Base-by-base conservation (phyloP, 2,797 vertebrate species). In the Chromis chromis region DNA sequence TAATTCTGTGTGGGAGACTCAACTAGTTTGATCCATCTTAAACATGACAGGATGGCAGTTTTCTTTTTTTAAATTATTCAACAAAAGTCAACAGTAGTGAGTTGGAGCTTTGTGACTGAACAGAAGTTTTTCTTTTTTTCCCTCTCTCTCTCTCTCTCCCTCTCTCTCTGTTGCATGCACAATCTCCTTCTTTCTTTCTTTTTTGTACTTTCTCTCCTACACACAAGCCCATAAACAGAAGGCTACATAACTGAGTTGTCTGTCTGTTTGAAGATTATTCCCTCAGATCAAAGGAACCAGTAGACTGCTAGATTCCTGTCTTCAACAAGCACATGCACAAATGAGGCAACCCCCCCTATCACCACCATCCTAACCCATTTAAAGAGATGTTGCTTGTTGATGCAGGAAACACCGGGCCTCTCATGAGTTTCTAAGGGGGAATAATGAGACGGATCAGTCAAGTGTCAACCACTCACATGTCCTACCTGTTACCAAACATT, bases 231-330 rank as follows among this genome's bases (percentile, higher is more conserved):
- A 79, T 67, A 89, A 84, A 85, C 85, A 91, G 86, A 73, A 82
- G 79, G 83, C 76, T 82, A 84, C 86, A 88, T 87, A 81, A 87
- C 87, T 24, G 78, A 87, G 78, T 85, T 88, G 85, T 87, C 85
- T 87, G 84, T 84, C 83, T 85, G 87, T 91, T 92, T 91, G 87
- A 92, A 88, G 88, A 88, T 90, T 88, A 90, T 90, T 90, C 87
- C 83, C 79, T 70, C 64, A 86, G 92, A 94, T 94, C 91, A 94
- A 92, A 93, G 86, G 69, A 84, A 81, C 52, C 79, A 73, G 86
- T 59, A 76, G 78, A 86, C 82, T 83, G 88, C 66, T 67, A 78
- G 88, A 90, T 89, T 92, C 83, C 83, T 86, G 86, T 86, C 83
- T 91, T 84, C 78, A 76, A 81, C 80, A 52, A 79, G 86, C 84